Evolutionary conservation across 2,888 invertebrate species (phyloP).

Genomic region (Euproctis similis): DNA sequence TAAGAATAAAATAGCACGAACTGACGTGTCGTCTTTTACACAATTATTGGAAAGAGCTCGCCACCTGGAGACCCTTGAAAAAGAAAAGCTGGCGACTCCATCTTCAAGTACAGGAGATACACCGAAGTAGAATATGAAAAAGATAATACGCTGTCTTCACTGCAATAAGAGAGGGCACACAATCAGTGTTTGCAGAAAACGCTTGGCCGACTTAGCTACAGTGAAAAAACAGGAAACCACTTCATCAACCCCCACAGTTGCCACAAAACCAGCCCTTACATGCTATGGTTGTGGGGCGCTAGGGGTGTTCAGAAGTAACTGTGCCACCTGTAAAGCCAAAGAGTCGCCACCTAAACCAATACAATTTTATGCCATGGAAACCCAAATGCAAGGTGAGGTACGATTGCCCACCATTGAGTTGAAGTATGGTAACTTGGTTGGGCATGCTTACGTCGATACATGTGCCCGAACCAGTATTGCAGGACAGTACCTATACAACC

Average conservation of each 20-base stretch:
- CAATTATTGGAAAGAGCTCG: not conserved
- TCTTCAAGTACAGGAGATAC: too few species aligned
- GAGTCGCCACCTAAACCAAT: too few species aligned
- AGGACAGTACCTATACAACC: not conserved
- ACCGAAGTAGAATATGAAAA: too few species aligned
- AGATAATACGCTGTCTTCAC: too few species aligned
- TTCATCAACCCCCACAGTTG: too few species aligned
- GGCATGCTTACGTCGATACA: not conserved
- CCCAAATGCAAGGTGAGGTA: not conserved
- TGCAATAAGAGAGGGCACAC: too few species aligned
- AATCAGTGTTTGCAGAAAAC: too few species aligned
- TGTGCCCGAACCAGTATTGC: not conserved
- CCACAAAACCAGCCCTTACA: not conserved
- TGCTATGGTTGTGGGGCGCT: not conserved
- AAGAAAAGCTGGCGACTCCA: not conserved
- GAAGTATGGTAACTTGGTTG: too few species aligned
- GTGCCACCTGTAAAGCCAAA: not conserved
- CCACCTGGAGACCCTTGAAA: not conserved
- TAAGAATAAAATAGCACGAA: not conserved
- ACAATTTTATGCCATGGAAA: not conserved
- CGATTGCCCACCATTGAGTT: not conserved
- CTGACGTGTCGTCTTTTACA: not conserved
- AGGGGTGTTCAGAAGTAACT: conserved; percentile 1
- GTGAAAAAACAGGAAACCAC: not conserved
- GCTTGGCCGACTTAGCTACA: too few species aligned